Evolutionary conservation across 2,888 invertebrate species (phyloP).

Genomic region (Nasonia oneida): DNA sequence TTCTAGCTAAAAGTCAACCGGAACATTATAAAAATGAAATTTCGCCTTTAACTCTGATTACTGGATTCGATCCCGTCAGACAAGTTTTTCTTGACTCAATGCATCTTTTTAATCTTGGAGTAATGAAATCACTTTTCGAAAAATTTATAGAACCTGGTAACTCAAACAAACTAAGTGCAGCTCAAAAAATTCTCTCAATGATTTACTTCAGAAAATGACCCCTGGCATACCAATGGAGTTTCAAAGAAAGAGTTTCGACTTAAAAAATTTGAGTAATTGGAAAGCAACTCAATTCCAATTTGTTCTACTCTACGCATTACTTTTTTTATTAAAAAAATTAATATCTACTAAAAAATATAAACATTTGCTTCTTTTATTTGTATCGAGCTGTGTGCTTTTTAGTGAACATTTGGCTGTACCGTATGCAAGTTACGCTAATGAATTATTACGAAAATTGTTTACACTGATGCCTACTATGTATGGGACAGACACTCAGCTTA

Average conservation of each 20-base stretch:
- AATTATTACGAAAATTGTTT: too few species aligned
- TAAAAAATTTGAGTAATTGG: conserved; percentile 61
- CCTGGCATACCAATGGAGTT: conserved; percentile 64
- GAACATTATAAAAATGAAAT: conserved; percentile 54
- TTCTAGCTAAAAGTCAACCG: conserved; percentile 55
- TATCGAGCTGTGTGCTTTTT: too few species aligned
- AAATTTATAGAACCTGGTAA: conserved; percentile 27
- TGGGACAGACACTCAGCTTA: too few species aligned
- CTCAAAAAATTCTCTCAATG: not conserved
- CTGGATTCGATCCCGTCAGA: not conserved
- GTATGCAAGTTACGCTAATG: too few species aligned
- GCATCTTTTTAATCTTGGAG: too few species aligned
- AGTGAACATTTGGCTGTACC: too few species aligned
- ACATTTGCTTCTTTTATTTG: too few species aligned
- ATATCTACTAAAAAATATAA: too few species aligned
- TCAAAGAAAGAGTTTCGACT: conserved; percentile 63
- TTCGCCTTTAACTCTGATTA: too few species aligned
- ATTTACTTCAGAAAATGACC: conserved; percentile 46
- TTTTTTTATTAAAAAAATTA: too few species aligned
- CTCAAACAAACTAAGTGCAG: not conserved
- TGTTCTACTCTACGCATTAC: too few species aligned
- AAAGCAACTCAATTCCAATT: conserved; percentile 44
- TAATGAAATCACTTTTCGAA: conserved; percentile 15
- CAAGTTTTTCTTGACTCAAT: conserved; percentile 57
- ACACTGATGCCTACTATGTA: too few species aligned